Evolutionary conservation across 2,113 vertebrate species (phyloP).

Genomic region (Osmerus mordax): DNA sequence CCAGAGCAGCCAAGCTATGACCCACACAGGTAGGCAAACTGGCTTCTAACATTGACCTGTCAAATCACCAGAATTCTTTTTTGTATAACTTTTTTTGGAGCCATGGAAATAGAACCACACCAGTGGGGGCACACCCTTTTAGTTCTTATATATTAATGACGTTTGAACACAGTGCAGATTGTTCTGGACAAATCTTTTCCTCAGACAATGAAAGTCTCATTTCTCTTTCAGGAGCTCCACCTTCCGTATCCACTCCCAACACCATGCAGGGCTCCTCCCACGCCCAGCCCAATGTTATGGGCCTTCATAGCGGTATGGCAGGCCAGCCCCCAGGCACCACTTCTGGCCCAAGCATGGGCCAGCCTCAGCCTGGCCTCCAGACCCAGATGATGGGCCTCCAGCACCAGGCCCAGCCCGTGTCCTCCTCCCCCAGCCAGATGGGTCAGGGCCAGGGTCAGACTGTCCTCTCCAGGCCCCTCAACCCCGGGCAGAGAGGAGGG

Average conservation of each 20-base stretch:
- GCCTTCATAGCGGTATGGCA: conserved; percentile 86
- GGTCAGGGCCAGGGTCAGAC: conserved; percentile 84
- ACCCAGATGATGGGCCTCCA: conserved; percentile 93
- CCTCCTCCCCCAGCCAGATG: conserved; percentile 93
- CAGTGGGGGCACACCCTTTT: background rate
- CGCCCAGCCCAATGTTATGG: conserved; percentile 86
- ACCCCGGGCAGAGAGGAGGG: conserved; percentile 86
- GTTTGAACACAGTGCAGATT: background rate
- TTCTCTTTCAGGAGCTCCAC: conserved; percentile 78
- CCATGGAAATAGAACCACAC: no score
- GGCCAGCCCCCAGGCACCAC: conserved; percentile 79
- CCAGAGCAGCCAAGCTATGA: conserved; percentile 77
- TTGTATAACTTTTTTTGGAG: no score
- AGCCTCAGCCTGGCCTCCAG: conserved; percentile 86
- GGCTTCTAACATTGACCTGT: no score
- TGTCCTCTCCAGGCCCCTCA: conserved; percentile 90
- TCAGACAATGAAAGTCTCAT: conserved; percentile 15
- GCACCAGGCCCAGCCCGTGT: conserved; percentile 91
- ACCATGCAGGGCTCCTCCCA: conserved; percentile 87
- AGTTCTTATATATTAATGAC: background rate
- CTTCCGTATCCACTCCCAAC: conserved; percentile 80
- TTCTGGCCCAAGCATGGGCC: conserved; percentile 81
- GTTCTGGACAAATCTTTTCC: background rate
- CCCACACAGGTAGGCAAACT: conserved; percentile 80
- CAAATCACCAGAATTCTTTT: no score